These are phyloP conservation scores for Torymus aiolomorphi DNA, from an alignment of 2,888 invertebrate genomes.

Conservation along the genomic window DNA sequence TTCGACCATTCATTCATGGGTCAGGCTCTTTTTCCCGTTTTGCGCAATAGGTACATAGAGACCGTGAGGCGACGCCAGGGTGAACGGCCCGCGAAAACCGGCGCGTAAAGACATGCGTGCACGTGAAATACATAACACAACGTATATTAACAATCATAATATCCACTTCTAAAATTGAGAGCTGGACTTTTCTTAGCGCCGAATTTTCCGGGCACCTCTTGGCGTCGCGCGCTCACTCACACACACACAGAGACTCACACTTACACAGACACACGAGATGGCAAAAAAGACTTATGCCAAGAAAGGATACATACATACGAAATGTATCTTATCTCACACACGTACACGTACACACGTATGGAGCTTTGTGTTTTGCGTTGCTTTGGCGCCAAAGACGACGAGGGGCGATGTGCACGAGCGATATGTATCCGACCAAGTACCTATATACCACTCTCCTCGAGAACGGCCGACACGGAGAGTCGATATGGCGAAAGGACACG, in stretches of 20 bases:
- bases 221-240: constrained; percentile 7
- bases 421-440: too few relatives aligned
- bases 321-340: not conserved
- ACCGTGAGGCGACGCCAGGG: constrained; percentile 60
- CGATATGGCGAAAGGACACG: too few relatives aligned
- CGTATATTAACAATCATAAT: too few relatives aligned
- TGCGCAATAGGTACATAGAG: constrained; percentile 74
- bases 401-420: constrained; percentile 20
- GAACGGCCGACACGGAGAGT: too few relatives aligned
- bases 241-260: too few relatives aligned
- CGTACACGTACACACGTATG: too few relatives aligned
- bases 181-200: not conserved
- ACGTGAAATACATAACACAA: not conserved
- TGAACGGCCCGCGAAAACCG: constrained; percentile 60
- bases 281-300: not conserved
- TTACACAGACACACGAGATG: constrained; percentile 1
- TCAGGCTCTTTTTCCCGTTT: constrained; percentile 76
- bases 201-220: constrained; percentile 23
- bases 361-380: constrained; percentile 42
- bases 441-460: too few relatives aligned
- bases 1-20: constrained; percentile 76
- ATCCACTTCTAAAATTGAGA: not conserved
- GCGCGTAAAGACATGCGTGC: constrained; percentile 28
- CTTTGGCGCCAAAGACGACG: not conserved
- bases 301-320: not conserved